A percentile compares a stretch with the other conserved stretches of the same genome.
Evolutionary conservation across 2,888 invertebrate genomes (phyloP).

Genomic region (Cerastis rubricosa): DNA sequence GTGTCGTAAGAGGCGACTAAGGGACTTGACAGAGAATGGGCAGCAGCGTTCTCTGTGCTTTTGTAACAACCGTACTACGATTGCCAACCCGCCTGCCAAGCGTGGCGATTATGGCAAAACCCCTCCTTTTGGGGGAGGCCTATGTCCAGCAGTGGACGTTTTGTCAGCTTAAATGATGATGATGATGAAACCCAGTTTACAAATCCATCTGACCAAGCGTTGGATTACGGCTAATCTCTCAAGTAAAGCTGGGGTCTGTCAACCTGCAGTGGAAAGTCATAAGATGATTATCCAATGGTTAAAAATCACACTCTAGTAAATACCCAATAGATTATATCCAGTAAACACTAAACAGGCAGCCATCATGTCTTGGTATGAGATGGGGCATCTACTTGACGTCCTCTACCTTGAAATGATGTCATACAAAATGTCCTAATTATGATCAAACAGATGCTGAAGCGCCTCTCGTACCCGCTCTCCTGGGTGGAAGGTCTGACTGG

Average conservation of each 20-base stretch:
- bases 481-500: conserved; percentile 97
- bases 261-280: neutral
- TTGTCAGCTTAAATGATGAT: no score
- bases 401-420: neutral
- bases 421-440: neutral
- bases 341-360: neutral
- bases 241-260: neutral
- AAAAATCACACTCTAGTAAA: neutral
- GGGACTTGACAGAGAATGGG: no score
- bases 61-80: no score
- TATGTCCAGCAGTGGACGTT: no score
- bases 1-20: no score
- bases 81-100: no score
- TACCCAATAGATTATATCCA: neutral
- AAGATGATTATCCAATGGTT: neutral
- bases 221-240: neutral
- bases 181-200: neutral
- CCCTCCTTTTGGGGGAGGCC: no score
- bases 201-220: neutral
- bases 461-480: conserved; percentile 97
- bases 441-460: conserved; percentile 97
- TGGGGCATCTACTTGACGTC: neutral
- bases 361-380: neutral
- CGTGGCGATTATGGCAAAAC: no score
- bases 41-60: no score